Evolutionary conservation across 2,888 invertebrate species (phyloP).

Genomic region (Agrotis segetum): DNA sequence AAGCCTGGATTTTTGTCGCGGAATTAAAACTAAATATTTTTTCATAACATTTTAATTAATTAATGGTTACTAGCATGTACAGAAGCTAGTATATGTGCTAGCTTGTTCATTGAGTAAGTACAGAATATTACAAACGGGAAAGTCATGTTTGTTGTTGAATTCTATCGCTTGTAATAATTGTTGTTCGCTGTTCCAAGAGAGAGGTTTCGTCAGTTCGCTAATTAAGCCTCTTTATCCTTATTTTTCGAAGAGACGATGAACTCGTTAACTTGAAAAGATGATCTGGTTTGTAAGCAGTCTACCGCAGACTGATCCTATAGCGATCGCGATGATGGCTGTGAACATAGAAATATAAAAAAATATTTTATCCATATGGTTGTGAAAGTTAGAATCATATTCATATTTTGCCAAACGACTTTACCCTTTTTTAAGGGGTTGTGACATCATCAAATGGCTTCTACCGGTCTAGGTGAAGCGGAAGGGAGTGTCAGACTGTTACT

Average conservation of each 20-base stretch:
- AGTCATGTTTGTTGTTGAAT: constrained; percentile 18
- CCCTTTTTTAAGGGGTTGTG: too few relatives aligned
- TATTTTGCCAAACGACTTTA: background rate
- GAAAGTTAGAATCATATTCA: background rate
- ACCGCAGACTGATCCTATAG: background rate
- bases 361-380: too few relatives aligned
- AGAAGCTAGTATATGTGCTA: constrained; percentile 34
- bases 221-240: background rate
- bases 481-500: too few relatives aligned
- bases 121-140: constrained; percentile 8
- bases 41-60: too few relatives aligned
- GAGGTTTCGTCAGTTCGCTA: background rate
- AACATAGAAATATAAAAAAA: too few relatives aligned
- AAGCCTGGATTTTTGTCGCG: too few relatives aligned
- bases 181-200: constrained; percentile 18
- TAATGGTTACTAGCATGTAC: constrained; percentile 54
- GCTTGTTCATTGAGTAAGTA: constrained; percentile 37
- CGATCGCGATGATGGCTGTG: background rate
- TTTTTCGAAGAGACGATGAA: background rate
- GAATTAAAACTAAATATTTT: too few relatives aligned
- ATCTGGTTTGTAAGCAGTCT: background rate
- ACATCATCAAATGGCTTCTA: too few relatives aligned
- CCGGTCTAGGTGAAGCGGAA: too few relatives aligned
- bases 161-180: constrained; percentile 23
- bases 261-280: background rate